Evolutionary conservation across 2,888 invertebrate genomes (phyloP).

Genomic region (Thyatira batis): DNA sequence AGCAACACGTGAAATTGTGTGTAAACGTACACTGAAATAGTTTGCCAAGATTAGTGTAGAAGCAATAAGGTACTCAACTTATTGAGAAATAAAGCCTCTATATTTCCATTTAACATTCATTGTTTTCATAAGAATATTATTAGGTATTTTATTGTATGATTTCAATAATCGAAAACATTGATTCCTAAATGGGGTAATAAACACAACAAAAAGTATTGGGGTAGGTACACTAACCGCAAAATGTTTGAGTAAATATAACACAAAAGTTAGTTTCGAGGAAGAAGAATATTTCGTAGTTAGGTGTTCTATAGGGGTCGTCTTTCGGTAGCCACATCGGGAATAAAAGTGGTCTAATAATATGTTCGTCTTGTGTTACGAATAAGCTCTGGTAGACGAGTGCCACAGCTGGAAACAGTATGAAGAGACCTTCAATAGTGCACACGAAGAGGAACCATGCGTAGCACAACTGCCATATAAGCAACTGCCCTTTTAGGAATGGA

Average conservation of each 20-base stretch:
- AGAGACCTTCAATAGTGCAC: slow-evolving; percentile 24
- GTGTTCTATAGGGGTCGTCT: slow-evolving; percentile 59
- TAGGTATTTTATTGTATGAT: too few species aligned
- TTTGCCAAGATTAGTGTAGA: not conserved
- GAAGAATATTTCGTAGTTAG: slow-evolving; percentile 61
- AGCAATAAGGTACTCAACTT: too few species aligned
- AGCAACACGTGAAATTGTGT: slow-evolving; percentile 56
- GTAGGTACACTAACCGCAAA: slow-evolving; percentile 46
- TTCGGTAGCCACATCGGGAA: slow-evolving; percentile 63
- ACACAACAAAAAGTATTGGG: too few species aligned
- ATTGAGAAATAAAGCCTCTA: too few species aligned
- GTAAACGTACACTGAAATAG: slow-evolving; percentile 58
- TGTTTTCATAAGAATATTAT: too few species aligned
- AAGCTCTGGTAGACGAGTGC: slow-evolving; percentile 47
- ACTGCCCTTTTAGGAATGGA: slow-evolving; percentile 52
- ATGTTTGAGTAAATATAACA: slow-evolving; percentile 40
- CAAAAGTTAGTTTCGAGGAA: slow-evolving; percentile 26
- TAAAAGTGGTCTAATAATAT: slow-evolving; percentile 48
- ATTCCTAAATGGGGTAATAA: too few species aligned
- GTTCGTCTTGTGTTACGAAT: slow-evolving; percentile 48
- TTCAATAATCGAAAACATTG: too few species aligned
- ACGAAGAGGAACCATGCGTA: slow-evolving; percentile 44
- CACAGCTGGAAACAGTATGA: slow-evolving; percentile 33
- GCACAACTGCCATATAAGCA: slow-evolving; percentile 57
- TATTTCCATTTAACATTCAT: too few species aligned